These are phyloP conservation scores for Limnodromus scolopaceus DNA, from an alignment of 2,797 vertebrate genomes.

Conservation along the genomic window DNA sequence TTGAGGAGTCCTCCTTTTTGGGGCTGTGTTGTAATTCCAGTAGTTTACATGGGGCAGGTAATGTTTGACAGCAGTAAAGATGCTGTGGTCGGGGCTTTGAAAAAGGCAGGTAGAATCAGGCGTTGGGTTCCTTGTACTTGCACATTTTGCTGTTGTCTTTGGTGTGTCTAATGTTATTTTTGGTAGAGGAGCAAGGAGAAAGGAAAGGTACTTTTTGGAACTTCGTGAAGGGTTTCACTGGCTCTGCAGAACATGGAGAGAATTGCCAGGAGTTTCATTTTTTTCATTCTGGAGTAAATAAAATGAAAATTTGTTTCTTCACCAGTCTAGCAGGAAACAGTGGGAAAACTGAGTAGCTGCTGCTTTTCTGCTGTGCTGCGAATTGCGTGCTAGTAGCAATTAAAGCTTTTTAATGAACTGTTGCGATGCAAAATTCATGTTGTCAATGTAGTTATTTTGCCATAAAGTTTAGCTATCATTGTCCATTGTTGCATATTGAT, in stretches of 20 bases:
- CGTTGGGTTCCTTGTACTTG: not conserved
- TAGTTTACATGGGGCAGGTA: not conserved
- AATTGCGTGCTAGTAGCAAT: not conserved
- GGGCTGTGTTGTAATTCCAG: not conserved
- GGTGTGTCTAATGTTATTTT: not conserved
- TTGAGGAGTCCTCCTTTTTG: not conserved
- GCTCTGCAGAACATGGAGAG: not conserved
- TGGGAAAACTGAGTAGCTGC: not conserved
- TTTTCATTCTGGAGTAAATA: not conserved
- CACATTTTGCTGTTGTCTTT: not conserved
- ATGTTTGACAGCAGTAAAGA: not conserved
- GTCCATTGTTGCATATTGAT: not conserved
- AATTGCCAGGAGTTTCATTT: not conserved
- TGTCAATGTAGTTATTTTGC: not conserved
- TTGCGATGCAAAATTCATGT: not conserved
- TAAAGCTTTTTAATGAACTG: not conserved
- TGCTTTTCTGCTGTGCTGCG: not conserved
- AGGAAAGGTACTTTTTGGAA: not conserved
- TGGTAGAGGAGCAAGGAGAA: not conserved
- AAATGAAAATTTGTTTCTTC: not conserved
- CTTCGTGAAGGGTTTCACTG: not conserved
- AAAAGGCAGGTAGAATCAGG: not conserved
- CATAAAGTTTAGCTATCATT: not conserved
- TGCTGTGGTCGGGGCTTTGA: not conserved
- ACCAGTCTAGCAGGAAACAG: not conserved